phyloP scores from a whole-genome alignment of 1,140 invertebrate species.

The Steinernema feltiae region DNA sequence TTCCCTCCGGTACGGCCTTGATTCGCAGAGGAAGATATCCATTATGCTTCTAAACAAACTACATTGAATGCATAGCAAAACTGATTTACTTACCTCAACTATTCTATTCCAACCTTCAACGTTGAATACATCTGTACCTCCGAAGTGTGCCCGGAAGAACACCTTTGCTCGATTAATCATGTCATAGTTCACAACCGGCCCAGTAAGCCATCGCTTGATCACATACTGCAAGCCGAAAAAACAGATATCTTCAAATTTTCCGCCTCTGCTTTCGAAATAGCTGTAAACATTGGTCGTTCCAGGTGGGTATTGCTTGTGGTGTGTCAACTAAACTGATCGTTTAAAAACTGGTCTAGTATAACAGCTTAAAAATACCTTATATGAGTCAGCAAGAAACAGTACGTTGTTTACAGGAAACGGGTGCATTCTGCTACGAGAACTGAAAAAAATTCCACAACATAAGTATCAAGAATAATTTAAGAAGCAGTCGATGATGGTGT shows the following conservation, averaged over 20 bases:
- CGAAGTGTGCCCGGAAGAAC: constrained; percentile 59
- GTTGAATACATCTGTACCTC: constrained; percentile 59
- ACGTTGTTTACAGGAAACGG: constrained; percentile 35
- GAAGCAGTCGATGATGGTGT: too few species aligned
- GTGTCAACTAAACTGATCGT: constrained; percentile 57
- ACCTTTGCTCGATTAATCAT: constrained; percentile 61
- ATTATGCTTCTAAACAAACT: constrained; percentile 56
- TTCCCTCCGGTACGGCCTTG: constrained; percentile 62
- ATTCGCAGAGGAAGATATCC: constrained; percentile 61
- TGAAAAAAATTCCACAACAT: too few species aligned
- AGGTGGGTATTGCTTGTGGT: constrained; percentile 61
- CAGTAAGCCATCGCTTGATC: constrained; percentile 60
- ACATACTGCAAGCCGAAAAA: constrained; percentile 63
- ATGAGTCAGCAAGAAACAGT: constrained; percentile 40
- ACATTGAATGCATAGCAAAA: background rate
- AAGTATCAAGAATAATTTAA: too few species aligned
- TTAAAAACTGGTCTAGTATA: constrained; percentile 13
- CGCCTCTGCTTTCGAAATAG: constrained; percentile 62
- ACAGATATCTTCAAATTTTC: constrained; percentile 59
- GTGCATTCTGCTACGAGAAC: background rate
- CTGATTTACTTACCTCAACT: constrained; percentile 57
- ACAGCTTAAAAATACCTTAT: constrained; percentile 33
- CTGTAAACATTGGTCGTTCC: constrained; percentile 60
- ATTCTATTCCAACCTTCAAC: constrained; percentile 63
- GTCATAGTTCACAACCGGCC: constrained; percentile 60